Percentiles rank a stretch among this genome's conserved stretches.
phyloP scores from a whole-genome alignment of 2,888 invertebrate genomes.

The Macaria liturata region DNA sequence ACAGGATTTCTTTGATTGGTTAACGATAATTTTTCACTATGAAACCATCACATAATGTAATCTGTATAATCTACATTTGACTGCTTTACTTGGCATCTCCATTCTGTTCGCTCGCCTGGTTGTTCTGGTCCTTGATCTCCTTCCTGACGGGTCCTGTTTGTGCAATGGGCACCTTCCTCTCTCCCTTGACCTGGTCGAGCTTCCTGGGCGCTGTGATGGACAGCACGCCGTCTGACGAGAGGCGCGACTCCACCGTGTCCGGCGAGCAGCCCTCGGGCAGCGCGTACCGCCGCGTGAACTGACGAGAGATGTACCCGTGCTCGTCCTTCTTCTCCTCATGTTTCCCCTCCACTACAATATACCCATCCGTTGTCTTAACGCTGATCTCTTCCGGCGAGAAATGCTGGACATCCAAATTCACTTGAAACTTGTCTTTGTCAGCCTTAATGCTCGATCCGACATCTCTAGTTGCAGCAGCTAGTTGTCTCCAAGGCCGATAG shows the following conservation, averaged over 20 bases:
- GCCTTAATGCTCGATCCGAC: conserved; percentile 79
- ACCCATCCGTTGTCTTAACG: conserved; percentile 89
- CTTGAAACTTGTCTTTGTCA: conserved; percentile 76
- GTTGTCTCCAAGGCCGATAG: conserved; percentile 71
- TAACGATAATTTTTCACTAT: too few relatives aligned
- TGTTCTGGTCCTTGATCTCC: conserved; percentile 76
- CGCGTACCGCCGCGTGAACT: conserved; percentile 89
- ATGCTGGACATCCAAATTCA: conserved; percentile 89
- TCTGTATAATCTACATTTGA: too few relatives aligned
- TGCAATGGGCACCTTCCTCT: conserved; percentile 82
- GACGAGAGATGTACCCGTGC: conserved; percentile 88
- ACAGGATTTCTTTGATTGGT: too few relatives aligned
- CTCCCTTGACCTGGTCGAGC: conserved; percentile 62
- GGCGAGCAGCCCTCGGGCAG: conserved; percentile 89
- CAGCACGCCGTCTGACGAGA: conserved; percentile 90
- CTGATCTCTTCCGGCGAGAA: conserved; percentile 89
- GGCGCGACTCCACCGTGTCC: conserved; percentile 86
- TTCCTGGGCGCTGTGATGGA: conserved; percentile 86
- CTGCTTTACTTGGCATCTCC: conserved; percentile 36
- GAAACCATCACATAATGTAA: too few relatives aligned
- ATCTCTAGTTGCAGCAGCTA: conserved; percentile 75
- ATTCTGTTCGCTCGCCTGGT: conserved; percentile 52
- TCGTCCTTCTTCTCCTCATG: conserved; percentile 91
- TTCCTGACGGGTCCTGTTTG: conserved; percentile 84
- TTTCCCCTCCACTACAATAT: conserved; percentile 89